Evolutionary conservation across 2,113 vertebrate genomes (phyloP), one percentile per base, ranked within the genome.

Genomic region (Nipponia nippon): DNA sequence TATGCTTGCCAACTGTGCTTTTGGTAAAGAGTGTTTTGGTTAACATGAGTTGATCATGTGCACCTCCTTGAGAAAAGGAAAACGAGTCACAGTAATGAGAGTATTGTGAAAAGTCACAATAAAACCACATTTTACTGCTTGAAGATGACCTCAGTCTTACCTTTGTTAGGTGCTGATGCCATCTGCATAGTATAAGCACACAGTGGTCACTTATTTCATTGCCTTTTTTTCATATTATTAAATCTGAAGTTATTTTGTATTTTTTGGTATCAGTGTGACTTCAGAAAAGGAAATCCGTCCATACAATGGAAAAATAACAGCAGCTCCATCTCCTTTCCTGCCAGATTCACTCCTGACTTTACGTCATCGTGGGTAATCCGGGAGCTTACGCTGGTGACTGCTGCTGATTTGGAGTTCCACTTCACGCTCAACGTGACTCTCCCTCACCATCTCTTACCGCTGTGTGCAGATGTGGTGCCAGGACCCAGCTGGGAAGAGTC

Each of bases 291-390:
- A 79, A 79, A 58, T 83, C 84, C 21, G 73, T 5, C 44, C 52
- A n/a, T 38, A 4, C 4, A 40, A 1, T 36, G 32, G 49, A 46
- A 69, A 69, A 76, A 13, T 76, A 78, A 65, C 53, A 40, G 22
- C 53, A n/a, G 13, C 25, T 76, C 40, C 56, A 7, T 34, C 50
- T 79, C 27, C 47, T 87, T 90, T 61, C 12, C 47, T 73, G 44
- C 13, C 97, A 99, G 99, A 83, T 99, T 99, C 96, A 99, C 99
- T n/a, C 99, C 99, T 29, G 99, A 99, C 97, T 99, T 99, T 76
- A 99, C 99, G 2, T 99, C 99, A 13, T 99, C 99, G 0, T 99
- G 99, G 99, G 99, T 99, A 67, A 99, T 99, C 87, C 98, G 99
- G n/a, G 99, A 99, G 93, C 98, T 99, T 86, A 99, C 98, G 0